These are phyloP conservation scores for Physella acuta DNA, from an alignment of 1,140 invertebrate genomes.

Conservation along the genomic window DNA sequence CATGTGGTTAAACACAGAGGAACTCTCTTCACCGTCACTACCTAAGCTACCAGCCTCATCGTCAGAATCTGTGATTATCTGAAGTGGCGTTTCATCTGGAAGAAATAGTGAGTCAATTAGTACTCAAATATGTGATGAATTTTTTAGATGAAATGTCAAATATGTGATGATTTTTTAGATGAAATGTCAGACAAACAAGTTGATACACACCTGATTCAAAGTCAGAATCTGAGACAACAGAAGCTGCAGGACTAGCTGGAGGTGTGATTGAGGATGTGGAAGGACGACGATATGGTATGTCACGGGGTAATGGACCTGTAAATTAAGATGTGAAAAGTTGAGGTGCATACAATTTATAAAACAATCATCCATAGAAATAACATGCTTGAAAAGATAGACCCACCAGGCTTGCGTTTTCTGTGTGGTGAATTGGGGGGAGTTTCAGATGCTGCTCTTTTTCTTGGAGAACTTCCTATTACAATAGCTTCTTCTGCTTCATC, in stretches of 20 bases:
- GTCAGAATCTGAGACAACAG: slow-evolving; percentile 10
- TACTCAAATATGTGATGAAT: too few species aligned
- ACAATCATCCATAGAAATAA: too few species aligned
- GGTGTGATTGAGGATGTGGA: slow-evolving; percentile 56
- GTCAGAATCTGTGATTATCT: slow-evolving; percentile 24
- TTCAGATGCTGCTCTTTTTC: slow-evolving; percentile 47
- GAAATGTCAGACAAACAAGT: too few species aligned
- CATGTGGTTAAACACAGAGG: slow-evolving; percentile 1
- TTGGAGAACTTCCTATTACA: slow-evolving; percentile 39
- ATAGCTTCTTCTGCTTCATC: slow-evolving; percentile 56
- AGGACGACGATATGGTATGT: slow-evolving; percentile 64
- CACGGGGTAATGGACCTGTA: slow-evolving; percentile 73
- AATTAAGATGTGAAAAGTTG: too few species aligned
- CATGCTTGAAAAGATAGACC: too few species aligned
- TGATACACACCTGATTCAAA: slow-evolving; percentile 24
- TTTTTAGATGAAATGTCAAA: too few species aligned
- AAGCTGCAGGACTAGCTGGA: slow-evolving; percentile 43
- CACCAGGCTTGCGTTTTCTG: slow-evolving; percentile 75
- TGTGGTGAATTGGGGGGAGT: slow-evolving; percentile 56
- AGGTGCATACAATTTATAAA: too few species aligned
- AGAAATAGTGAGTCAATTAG: too few species aligned
- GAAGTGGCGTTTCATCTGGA: slow-evolving; percentile 24
- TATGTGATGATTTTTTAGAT: too few species aligned
- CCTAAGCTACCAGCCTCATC: slow-evolving; percentile 3
- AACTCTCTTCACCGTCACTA: slow-evolving; percentile 17